phyloP scores from a whole-genome alignment of 2,113 vertebrate genomes.

The Pseudopodoces humilis region DNA sequence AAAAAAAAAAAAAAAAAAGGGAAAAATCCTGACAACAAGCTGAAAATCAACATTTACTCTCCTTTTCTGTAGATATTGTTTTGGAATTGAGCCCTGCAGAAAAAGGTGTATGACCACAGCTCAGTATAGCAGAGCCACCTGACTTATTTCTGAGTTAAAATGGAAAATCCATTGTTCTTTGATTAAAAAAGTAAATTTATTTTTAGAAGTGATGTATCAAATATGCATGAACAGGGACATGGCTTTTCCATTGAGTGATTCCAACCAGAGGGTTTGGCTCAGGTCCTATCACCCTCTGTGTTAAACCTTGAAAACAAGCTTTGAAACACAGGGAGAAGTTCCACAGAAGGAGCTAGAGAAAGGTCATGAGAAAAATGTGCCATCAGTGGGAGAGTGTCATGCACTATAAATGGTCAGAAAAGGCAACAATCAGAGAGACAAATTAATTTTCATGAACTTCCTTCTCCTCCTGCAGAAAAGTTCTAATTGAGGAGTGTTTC shows the following conservation, averaged over 20 bases:
- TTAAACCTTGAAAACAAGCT: background rate
- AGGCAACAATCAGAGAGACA: background rate
- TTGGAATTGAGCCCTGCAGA: background rate
- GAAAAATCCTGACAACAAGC: background rate
- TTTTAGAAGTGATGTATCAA: conserved; percentile 40
- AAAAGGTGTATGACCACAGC: background rate
- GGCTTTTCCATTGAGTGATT: conserved; percentile 17
- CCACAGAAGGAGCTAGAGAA: background rate
- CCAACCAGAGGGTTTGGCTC: background rate
- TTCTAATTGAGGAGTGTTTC: background rate
- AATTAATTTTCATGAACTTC: conserved; percentile 3
- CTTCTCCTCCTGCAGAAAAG: background rate
- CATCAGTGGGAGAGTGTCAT: background rate
- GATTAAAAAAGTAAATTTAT: background rate
- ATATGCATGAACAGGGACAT: conserved; percentile 30
- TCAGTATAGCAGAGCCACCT: background rate
- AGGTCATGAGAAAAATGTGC: background rate
- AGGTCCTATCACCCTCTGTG: background rate
- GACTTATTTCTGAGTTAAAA: background rate
- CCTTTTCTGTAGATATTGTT: background rate
- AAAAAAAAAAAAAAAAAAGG: background rate
- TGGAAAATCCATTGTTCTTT: background rate
- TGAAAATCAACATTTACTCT: background rate
- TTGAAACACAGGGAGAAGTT: background rate
- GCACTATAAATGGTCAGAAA: background rate